Conservation (phyloP, 2,113 vertebrate genomes). For the Passerina amoena region DNA sequence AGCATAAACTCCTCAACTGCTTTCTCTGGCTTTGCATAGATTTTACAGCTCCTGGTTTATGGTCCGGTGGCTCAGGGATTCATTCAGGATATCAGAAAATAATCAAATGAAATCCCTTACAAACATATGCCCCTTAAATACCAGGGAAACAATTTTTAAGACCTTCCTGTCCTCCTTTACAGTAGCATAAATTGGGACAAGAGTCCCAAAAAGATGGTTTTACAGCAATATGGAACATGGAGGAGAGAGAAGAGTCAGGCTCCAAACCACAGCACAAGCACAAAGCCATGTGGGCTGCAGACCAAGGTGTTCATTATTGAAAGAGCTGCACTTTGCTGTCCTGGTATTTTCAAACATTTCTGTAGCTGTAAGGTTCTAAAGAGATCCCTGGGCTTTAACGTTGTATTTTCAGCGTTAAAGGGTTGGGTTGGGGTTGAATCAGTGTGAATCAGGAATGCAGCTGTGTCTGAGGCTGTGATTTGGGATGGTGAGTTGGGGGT, state of each 20-base stretch:
- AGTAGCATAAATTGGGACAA: neutral
- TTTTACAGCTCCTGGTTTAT: conserved; percentile 14
- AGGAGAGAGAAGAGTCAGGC: neutral
- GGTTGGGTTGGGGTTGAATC: neutral
- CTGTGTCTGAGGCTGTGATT: neutral
- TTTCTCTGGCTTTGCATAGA: conserved; percentile 25
- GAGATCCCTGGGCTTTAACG: neutral
- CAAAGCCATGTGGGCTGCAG: neutral
- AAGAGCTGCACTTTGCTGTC: neutral
- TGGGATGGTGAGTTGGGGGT: neutral
- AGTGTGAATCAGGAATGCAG: neutral
- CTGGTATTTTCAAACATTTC: neutral
- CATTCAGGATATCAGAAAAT: conserved; percentile 8
- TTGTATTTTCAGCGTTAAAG: neutral
- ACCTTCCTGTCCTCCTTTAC: neutral
- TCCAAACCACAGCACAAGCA: neutral
- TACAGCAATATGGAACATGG: neutral
- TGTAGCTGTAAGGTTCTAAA: neutral
- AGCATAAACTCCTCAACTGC: conserved; percentile 22
- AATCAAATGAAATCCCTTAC: conserved; percentile 14
- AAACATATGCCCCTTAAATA: neutral
- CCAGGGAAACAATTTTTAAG: neutral
- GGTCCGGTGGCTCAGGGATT: conserved; percentile 12
- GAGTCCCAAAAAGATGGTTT: neutral
- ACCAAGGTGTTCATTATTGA: neutral